A percentile compares a stretch with the other conserved stretches of the same genome.
These are phyloP conservation scores for Athalia rosae DNA, from an alignment of 2,888 invertebrate genomes.

Conservation along the genomic window DNA sequence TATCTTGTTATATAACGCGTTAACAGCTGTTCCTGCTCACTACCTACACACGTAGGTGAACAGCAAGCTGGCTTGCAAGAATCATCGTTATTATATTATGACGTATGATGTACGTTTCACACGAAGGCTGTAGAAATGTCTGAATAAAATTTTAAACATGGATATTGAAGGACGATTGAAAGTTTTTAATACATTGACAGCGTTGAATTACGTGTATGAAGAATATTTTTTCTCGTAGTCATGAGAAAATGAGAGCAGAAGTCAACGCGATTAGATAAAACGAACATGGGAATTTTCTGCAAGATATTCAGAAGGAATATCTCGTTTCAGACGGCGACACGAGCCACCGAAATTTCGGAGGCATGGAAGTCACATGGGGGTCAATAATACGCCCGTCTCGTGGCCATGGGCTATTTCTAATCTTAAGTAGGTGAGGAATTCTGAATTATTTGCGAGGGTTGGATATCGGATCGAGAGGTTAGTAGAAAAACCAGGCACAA, in stretches of 20 bases:
- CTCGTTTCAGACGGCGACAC: constrained; percentile 3
- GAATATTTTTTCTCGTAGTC: neutral
- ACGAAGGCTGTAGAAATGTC: neutral
- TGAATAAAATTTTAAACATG: neutral
- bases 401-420: constrained; percentile 41
- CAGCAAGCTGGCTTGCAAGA: constrained; percentile 3
- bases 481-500: neutral
- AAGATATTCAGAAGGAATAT: neutral
- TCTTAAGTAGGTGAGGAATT: constrained; percentile 21
- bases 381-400: constrained; percentile 42
- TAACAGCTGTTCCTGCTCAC: constrained; percentile 51
- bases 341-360: constrained; percentile 43
- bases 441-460: neutral
- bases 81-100: neutral
- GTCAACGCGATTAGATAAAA: constrained; percentile 10
- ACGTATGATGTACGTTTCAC: constrained; percentile 1
- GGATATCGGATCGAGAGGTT: neutral
- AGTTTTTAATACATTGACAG: neutral
- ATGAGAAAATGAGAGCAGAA: neutral
- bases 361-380: constrained; percentile 64
- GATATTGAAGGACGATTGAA: neutral
- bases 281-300: neutral
- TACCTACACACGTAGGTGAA: neutral
- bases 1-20: constrained; percentile 53
- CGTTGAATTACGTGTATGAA: neutral